Evolutionary conservation across 2,113 vertebrate species (phyloP).

Genomic region (Myrmophylax atrothorax): DNA sequence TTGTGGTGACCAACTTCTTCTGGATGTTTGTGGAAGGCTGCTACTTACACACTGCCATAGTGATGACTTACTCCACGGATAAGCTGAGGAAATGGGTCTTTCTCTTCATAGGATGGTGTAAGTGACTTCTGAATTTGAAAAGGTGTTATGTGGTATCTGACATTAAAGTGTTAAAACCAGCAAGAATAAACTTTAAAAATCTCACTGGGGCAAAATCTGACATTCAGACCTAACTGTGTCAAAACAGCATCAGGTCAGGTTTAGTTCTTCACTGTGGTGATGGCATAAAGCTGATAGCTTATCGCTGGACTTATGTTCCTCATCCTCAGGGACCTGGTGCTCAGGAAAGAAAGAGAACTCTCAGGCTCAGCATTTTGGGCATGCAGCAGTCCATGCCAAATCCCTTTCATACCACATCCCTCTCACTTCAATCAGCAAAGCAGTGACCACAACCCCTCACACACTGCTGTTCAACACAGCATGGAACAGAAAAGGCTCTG

Average conservation of each 20-base stretch:
- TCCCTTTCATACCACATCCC: background rate
- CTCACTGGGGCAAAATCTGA: background rate
- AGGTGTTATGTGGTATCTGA: background rate
- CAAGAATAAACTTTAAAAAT: background rate
- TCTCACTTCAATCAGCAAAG: background rate
- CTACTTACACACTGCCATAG: conserved; percentile 96
- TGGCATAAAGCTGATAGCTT: background rate
- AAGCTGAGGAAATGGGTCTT: conserved; percentile 95
- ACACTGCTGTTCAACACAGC: background rate
- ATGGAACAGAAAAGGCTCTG: background rate
- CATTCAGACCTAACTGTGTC: background rate
- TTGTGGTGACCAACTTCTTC: conserved; percentile 99
- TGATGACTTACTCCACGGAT: conserved; percentile 98
- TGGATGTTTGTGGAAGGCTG: conserved; percentile 99
- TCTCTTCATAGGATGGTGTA: conserved; percentile 98
- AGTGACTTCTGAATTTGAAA: conserved; percentile 61
- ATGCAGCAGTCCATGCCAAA: background rate
- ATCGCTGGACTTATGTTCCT: background rate
- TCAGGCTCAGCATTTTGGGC: background rate
- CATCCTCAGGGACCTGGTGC: background rate
- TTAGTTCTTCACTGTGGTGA: background rate
- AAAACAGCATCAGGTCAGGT: background rate
- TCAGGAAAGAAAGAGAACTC: background rate
- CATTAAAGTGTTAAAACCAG: background rate
- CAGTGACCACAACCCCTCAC: background rate